Evolutionary conservation across 2,797 vertebrate genomes (phyloP).

Genomic region (Sciurus carolinensis): DNA sequence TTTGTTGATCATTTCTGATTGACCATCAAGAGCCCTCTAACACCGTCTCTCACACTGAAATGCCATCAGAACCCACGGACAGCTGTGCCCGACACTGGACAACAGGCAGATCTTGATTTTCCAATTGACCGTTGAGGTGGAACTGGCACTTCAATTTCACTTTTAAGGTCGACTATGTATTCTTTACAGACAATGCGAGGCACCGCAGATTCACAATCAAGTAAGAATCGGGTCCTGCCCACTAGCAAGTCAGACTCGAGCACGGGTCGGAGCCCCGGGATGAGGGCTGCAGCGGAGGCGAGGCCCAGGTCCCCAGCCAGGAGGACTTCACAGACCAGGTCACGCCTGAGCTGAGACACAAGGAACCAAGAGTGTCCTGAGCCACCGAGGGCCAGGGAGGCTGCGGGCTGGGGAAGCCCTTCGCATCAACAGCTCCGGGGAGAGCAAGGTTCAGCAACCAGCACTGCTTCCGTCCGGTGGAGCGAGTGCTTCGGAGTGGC

Average conservation of each 20-base stretch:
- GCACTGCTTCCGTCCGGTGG: accelerated
- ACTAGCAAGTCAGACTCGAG: background rate
- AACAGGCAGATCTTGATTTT: background rate
- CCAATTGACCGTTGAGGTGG: background rate
- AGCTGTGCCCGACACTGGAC: background rate
- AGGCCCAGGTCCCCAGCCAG: too few relatives aligned
- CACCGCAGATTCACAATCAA: background rate
- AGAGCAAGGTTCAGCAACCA: background rate
- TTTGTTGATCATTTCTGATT: background rate
- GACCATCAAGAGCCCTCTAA: background rate
- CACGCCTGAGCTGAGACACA: background rate
- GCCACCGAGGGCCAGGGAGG: background rate
- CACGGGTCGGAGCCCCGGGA: background rate
- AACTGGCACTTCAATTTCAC: background rate
- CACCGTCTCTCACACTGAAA: background rate
- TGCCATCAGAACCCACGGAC: background rate
- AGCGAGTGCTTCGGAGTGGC: too few relatives aligned
- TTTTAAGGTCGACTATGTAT: background rate
- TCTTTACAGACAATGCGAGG: background rate
- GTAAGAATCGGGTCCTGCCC: background rate
- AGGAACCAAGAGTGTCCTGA: background rate
- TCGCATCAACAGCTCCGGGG: background rate
- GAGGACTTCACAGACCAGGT: background rate
- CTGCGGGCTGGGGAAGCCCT: background rate
- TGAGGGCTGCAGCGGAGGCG: background rate